Conservation (phyloP, 35 echinoderm and acorn worm species). For the Lytechinus variegatus region DNA sequence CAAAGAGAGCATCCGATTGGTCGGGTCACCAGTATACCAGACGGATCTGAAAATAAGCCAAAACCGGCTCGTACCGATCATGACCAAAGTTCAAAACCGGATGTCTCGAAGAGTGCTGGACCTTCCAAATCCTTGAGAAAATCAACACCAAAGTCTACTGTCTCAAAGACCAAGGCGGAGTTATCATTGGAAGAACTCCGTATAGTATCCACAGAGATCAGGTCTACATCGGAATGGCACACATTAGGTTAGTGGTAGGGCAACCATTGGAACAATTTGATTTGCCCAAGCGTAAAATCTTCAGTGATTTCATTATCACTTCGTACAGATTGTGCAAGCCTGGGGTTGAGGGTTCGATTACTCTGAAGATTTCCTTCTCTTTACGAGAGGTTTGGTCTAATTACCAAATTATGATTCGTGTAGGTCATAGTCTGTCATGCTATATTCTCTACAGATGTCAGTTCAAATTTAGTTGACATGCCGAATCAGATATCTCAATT, state of each 20-base stretch:
- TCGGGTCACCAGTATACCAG: neutral
- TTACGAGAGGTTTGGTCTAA: too few relatives aligned
- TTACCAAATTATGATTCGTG: too few relatives aligned
- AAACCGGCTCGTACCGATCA: neutral
- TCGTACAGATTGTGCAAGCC: too few relatives aligned
- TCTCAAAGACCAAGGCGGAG: neutral
- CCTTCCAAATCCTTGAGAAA: neutral
- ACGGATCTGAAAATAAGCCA: neutral
- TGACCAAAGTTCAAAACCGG: neutral
- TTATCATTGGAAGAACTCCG: neutral
- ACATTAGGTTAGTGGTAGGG: neutral
- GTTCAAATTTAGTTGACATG: too few relatives aligned
- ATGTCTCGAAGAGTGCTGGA: neutral
- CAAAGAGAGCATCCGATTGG: neutral
- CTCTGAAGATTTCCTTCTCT: too few relatives aligned
- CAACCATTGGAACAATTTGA: too few relatives aligned
- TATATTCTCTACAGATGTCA: too few relatives aligned
- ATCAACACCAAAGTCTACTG: neutral
- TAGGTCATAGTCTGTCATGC: too few relatives aligned
- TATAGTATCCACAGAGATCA: neutral
- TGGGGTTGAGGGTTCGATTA: too few relatives aligned
- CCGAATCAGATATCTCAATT: too few relatives aligned
- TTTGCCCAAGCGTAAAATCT: too few relatives aligned
- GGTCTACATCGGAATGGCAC: slow-evolving; percentile 10
- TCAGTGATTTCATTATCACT: too few relatives aligned